Conservation (phyloP, 2,797 vertebrate species). For the Leuciscus waleckii region DNA sequence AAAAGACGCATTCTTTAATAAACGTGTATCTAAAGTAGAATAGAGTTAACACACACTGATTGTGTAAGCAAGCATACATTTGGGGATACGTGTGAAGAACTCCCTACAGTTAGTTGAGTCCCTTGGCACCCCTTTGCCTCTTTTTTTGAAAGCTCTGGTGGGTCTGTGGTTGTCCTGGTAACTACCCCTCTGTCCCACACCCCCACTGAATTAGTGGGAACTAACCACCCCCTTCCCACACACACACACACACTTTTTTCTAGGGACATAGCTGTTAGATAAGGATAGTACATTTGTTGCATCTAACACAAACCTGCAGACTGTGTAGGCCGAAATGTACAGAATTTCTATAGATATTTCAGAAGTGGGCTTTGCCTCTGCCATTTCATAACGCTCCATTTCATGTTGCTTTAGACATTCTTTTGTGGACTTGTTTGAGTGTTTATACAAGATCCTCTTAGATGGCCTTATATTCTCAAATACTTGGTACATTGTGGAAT, state of each 20-base stretch:
- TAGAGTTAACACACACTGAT: neutral
- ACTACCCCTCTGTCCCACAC: conserved; percentile 48
- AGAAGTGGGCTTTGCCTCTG: neutral
- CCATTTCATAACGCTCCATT: conserved; percentile 60
- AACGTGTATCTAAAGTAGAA: neutral
- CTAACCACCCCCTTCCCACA: neutral
- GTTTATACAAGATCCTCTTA: conserved; percentile 39
- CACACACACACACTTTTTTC: neutral
- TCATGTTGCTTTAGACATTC: conserved; percentile 61
- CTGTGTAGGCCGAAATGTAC: neutral
- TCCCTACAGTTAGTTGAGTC: conserved; percentile 47
- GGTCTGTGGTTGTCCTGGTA: conserved; percentile 52
- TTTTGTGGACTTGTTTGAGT: conserved; percentile 50
- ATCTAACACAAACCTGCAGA: neutral
- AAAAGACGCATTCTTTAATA: neutral
- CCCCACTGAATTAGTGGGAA: conserved; percentile 34
- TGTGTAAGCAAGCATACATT: conserved; percentile 17
- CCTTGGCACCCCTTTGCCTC: conserved; percentile 57
- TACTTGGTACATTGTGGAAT: conserved; percentile 34
- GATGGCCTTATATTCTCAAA: conserved; percentile 38
- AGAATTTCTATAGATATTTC: neutral
- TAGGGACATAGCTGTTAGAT: neutral
- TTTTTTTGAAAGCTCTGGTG: conserved; percentile 58
- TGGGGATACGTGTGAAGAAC: conserved; percentile 1
- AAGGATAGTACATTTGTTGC: neutral